Evolutionary conservation across 2,113 vertebrate species (phyloP).

Genomic region (Prunella himalayana): DNA sequence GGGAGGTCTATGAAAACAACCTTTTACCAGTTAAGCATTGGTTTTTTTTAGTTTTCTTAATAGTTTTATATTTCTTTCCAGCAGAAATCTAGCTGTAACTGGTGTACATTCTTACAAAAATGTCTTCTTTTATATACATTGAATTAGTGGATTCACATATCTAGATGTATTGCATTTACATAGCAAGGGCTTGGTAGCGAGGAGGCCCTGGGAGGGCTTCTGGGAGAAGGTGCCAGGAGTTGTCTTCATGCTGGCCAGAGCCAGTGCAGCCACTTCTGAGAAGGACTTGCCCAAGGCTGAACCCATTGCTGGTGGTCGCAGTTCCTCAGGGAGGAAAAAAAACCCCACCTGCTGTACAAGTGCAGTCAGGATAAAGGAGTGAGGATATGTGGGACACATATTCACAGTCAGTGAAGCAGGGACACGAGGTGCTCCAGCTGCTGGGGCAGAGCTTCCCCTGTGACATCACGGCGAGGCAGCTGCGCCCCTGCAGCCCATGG

Average conservation of each 20-base stretch:
- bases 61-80: background rate
- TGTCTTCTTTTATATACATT: background rate
- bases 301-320: no score
- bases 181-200: background rate
- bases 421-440: accelerated
- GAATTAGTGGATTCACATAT: accelerated
- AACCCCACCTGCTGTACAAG: no score
- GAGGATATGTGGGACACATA: no score
- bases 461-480: accelerated
- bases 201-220: background rate
- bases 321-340: no score
- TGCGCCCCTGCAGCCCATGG: background rate
- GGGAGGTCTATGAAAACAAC: accelerated
- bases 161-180: background rate
- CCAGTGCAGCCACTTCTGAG: background rate
- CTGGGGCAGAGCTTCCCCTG: background rate
- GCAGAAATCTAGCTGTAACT: background rate
- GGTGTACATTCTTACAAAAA: background rate
- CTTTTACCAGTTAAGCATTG: background rate
- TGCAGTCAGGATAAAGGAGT: background rate
- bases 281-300: background rate
- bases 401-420: background rate
- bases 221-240: background rate
- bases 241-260: background rate
- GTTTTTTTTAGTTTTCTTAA: background rate